These are phyloP conservation scores for Chymomyza costata DNA, from an alignment of 1,140 invertebrate species.

Conservation along the genomic window DNA sequence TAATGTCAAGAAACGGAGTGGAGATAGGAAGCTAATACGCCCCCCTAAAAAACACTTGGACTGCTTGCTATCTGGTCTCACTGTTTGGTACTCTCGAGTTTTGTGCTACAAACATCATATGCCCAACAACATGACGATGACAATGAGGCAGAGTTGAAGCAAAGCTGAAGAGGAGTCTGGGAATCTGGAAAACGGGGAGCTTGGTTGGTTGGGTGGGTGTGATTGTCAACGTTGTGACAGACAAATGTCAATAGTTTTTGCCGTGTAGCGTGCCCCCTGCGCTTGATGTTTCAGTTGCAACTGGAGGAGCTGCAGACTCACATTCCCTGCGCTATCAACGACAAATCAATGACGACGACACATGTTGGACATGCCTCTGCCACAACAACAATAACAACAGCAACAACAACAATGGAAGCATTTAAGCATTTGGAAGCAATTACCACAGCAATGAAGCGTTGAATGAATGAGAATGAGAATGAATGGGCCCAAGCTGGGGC, in stretches of 20 bases:
- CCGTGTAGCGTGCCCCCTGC: not conserved
- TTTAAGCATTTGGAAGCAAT: slow-evolving; percentile 73
- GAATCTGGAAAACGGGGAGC: too few species aligned
- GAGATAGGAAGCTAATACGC: too few species aligned
- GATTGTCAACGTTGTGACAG: slow-evolving; percentile 56
- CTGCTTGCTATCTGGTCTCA: too few species aligned
- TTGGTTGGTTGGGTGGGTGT: too few species aligned
- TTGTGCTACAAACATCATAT: too few species aligned
- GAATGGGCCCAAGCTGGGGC: slow-evolving; percentile 5
- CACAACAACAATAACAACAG: slow-evolving; percentile 26
- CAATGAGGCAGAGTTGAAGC: too few species aligned
- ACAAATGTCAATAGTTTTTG: slow-evolving; percentile 65
- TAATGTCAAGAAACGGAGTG: too few species aligned
- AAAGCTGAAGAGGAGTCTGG: too few species aligned
- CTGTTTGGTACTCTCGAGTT: too few species aligned
- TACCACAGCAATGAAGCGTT: slow-evolving; percentile 69
- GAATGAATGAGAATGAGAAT: slow-evolving; percentile 64
- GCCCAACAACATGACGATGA: too few species aligned
- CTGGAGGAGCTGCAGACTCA: too few species aligned
- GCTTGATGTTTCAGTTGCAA: slow-evolving; percentile 7
- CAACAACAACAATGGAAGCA: slow-evolving; percentile 61
- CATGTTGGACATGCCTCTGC: slow-evolving; percentile 61
- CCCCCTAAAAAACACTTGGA: too few species aligned
- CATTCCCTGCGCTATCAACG: slow-evolving; percentile 55
- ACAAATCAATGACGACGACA: slow-evolving; percentile 73